Evolutionary conservation across 2,113 vertebrate genomes (phyloP).

Genomic region (Cyprinodon variegatus): DNA sequence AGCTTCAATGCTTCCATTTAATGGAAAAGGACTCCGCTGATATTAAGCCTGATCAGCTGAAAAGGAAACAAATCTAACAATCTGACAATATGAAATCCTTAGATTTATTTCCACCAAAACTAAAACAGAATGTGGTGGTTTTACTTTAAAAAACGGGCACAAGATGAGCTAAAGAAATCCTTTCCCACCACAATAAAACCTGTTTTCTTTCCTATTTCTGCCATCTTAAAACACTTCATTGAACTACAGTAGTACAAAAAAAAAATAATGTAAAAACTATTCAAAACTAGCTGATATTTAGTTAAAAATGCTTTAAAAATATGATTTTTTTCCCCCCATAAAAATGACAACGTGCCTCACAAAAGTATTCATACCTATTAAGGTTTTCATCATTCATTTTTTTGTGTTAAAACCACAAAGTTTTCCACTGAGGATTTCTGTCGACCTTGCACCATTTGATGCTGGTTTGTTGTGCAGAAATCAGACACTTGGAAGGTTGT

Average conservation of each 20-base stretch:
- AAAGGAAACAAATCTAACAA: not conserved
- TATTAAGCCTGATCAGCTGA: not conserved
- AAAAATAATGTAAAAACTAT: not conserved
- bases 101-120: not conserved
- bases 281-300: not conserved
- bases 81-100: not conserved
- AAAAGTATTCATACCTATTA: not conserved
- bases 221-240: too few relatives aligned
- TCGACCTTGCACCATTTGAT: not conserved
- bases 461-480: not conserved
- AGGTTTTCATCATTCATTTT: not conserved
- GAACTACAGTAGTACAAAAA: too few relatives aligned
- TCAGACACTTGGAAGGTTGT: too few relatives aligned
- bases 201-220: not conserved
- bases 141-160: not conserved
- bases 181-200: not conserved
- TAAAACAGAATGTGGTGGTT: not conserved
- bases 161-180: not conserved
- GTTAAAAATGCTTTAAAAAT: not conserved
- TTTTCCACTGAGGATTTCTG: not conserved
- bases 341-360: not conserved
- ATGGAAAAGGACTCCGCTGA: not conserved
- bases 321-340: not conserved
- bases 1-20: not conserved
- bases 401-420: not conserved